Base-by-base conservation (phyloP, 53 echinoderm and acorn worm species). In the Stichopus horrens region DNA sequence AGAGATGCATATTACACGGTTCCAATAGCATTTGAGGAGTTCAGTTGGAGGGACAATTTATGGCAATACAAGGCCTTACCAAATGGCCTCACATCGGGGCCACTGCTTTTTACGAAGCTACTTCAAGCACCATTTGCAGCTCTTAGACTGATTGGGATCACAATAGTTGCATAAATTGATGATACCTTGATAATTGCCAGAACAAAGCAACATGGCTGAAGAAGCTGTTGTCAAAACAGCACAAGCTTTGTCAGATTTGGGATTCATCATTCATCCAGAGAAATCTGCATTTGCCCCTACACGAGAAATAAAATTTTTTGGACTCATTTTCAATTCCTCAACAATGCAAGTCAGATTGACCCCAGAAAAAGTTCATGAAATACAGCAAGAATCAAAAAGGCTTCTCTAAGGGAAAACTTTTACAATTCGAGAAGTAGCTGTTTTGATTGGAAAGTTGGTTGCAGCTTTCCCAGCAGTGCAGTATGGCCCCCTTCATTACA, bases 1-100 rank as follows among this genome's bases (percentile, higher is more conserved):
- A 90, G 86, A 54, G 93, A 93, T 78, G 95, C 95, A 10, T 93
- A 95, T 79, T 92, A 92, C 79, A 76, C 89, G 52, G 83, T 95
- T 6, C 95, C 92, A 71, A 90, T 94, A 73, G 79, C 88, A 10
- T 5, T 23, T 14, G 86, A 78, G 18, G 77, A 86, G 75, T 92
- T 94, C 58, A 7, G 89, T 14, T 94, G 92, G 94, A 23, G 90
- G 18, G 87, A 63, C 14, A 55, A 86, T 52, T 23, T 82, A 53
- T 94, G 81, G 68, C 94, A 91, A 54, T 91, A 87, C 60, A 87
- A 81, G 63, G 86, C 74, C 37, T 56, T 93, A 21, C 93, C 93
- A 5, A 91, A 93, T 67, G 91, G 93, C 23, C 83, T 89, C 5
- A 83, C 92, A 23, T 87, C 90, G 55, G 94, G 89, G 22, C 92